Evolutionary conservation across 1,140 invertebrate species (phyloP).

Genomic region (Acromyrmex charruanus): DNA sequence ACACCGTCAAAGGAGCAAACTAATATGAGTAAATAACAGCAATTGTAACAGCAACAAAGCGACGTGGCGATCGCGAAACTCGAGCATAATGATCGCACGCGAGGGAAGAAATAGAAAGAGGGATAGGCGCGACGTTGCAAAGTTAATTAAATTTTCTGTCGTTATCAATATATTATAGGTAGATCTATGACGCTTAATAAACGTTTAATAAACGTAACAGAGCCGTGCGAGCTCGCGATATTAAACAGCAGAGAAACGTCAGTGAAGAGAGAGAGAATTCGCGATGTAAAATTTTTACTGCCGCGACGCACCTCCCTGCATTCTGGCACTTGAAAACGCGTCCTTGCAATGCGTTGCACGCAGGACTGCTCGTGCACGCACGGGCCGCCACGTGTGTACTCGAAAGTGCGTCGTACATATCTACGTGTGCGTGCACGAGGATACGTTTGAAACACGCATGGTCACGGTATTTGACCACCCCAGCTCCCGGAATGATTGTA

Average conservation of each 20-base stretch:
- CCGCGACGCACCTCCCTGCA: slow-evolving; percentile 32
- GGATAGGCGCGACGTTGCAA: not conserved
- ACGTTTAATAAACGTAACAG: not conserved
- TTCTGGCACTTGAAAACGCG: slow-evolving; percentile 41
- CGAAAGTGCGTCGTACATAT: slow-evolving; percentile 70
- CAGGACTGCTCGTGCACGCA: slow-evolving; percentile 52
- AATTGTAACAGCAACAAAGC: not conserved
- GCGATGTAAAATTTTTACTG: slow-evolving; percentile 35
- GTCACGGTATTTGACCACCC: slow-evolving; percentile 86
- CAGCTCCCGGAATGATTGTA: slow-evolving; percentile 85
- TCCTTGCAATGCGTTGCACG: slow-evolving; percentile 64
- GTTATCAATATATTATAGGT: not conserved
- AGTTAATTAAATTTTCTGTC: not conserved
- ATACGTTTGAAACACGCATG: slow-evolving; percentile 80
- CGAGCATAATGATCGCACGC: not conserved
- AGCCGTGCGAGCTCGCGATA: not conserved
- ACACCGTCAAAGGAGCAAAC: not conserved
- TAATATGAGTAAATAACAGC: not conserved
- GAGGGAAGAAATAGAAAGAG: not conserved
- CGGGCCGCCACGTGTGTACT: slow-evolving; percentile 70
- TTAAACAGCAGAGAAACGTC: not conserved
- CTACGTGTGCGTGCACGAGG: slow-evolving; percentile 66
- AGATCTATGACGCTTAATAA: not conserved
- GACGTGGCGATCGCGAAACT: not conserved
- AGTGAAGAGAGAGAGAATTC: not conserved